phyloP scores from a whole-genome alignment of 2,797 vertebrate genomes.

The Bovichtus diacanthus region DNA sequence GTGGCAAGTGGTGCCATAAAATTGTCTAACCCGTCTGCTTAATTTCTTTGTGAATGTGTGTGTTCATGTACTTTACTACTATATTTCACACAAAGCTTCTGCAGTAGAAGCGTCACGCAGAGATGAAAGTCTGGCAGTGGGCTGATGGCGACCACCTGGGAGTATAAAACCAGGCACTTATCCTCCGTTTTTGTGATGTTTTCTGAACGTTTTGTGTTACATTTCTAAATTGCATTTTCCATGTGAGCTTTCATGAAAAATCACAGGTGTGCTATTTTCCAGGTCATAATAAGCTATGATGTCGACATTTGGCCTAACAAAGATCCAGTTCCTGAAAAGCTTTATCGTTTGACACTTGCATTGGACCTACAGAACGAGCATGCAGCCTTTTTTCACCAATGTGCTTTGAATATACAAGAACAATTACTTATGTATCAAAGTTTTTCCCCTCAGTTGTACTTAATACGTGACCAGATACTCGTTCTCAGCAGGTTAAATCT shows the following conservation, averaged over 20 bases:
- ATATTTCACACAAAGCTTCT: slow-evolving; percentile 49
- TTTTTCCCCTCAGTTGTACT: neutral
- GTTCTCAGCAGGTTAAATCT: neutral
- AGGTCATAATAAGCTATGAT: neutral
- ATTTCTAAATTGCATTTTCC: neutral
- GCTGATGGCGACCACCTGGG: slow-evolving; percentile 36
- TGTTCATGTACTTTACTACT: slow-evolving; percentile 16
- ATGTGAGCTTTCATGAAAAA: neutral
- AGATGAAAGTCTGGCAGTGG: slow-evolving; percentile 54
- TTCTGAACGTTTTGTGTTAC: neutral
- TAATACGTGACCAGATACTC: neutral
- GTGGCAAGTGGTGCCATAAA: slow-evolving; percentile 44
- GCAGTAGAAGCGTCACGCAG: slow-evolving; percentile 49
- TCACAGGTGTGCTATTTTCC: neutral
- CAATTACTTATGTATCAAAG: neutral
- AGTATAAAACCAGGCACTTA: slow-evolving; percentile 15
- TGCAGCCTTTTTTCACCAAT: neutral
- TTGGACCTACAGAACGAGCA: neutral
- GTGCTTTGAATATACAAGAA: neutral
- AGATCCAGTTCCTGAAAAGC: neutral
- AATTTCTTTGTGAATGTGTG: slow-evolving; percentile 31
- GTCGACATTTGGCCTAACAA: neutral
- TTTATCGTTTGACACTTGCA: neutral
- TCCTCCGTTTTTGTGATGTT: neutral
- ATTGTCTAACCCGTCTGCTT: slow-evolving; percentile 23